Conservation (phyloP, 2,888 invertebrate genomes). For the Automeris io region DNA sequence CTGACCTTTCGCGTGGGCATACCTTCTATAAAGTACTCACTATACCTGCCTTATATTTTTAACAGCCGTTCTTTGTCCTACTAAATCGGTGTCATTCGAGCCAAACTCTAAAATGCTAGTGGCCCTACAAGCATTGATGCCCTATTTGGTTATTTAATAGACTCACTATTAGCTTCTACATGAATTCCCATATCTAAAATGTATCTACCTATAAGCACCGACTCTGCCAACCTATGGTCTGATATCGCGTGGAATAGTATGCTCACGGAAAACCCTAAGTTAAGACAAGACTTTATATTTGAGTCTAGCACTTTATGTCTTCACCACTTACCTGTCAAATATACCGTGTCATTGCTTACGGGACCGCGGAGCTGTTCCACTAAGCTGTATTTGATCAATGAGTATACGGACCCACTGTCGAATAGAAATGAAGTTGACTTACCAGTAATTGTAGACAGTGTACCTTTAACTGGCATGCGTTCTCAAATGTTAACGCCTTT, state of each 20-base stretch:
- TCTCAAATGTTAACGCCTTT: no score
- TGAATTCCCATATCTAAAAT: neutral
- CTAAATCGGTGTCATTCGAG: conserved; percentile 15
- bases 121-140: neutral
- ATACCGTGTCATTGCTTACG: no score
- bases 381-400: no score
- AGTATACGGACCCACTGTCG: no score
- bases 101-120: conserved; percentile 5
- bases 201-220: conserved; percentile 5
- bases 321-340: no score
- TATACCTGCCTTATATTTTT: conserved; percentile 10
- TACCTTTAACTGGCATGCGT: no score
- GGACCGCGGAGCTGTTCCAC: no score
- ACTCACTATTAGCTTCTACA: neutral
- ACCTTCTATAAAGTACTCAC: conserved; percentile 12
- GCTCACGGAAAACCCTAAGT: neutral
- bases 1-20: conserved; percentile 14
- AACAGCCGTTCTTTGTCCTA: conserved; percentile 8
- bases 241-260: conserved; percentile 8
- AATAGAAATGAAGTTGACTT: no score
- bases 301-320: neutral
- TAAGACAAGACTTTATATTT: neutral
- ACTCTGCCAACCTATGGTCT: neutral
- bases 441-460: no score
- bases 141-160: neutral